These are phyloP conservation scores for Todiramphus chloris DNA, from an alignment of 2,113 vertebrate species.

Conservation along the genomic window DNA sequence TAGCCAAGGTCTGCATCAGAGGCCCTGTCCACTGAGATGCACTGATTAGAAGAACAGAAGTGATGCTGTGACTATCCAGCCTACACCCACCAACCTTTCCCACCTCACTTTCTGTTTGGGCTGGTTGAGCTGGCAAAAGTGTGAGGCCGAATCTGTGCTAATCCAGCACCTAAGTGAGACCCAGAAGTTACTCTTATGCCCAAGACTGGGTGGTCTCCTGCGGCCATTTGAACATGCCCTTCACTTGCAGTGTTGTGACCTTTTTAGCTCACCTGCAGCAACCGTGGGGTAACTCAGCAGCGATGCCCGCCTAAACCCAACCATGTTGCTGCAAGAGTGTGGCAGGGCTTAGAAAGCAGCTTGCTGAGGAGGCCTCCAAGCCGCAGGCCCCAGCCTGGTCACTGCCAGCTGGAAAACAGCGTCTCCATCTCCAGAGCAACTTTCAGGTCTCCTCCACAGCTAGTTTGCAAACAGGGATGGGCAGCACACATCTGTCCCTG, in stretches of 20 bases:
- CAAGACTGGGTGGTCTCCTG: not conserved
- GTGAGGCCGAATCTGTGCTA: not conserved
- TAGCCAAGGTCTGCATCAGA: not conserved
- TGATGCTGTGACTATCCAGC: not conserved
- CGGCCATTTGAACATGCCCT: fast-evolving
- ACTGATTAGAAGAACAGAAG: not conserved
- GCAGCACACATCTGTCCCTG: no score
- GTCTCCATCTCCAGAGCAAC: not conserved
- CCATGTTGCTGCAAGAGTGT: not conserved
- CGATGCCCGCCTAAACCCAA: not conserved
- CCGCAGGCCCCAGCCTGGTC: not conserved
- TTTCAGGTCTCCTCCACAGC: not conserved
- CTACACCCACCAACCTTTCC: not conserved
- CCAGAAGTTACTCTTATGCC: not conserved
- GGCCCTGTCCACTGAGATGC: not conserved
- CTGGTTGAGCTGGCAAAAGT: not conserved
- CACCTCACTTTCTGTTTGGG: not conserved
- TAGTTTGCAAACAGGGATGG: fast-evolving
- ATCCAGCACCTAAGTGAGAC: not conserved
- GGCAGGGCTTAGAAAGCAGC: not conserved
- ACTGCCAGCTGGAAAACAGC: not conserved
- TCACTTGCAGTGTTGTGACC: not conserved
- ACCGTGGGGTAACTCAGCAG: fast-evolving
- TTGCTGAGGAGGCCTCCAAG: not conserved
- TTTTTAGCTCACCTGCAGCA: not conserved